Evolutionary conservation across 2,888 invertebrate genomes (phyloP), one percentile per base, ranked within the genome.

Genomic region (Phragmatobia fuliginosa): DNA sequence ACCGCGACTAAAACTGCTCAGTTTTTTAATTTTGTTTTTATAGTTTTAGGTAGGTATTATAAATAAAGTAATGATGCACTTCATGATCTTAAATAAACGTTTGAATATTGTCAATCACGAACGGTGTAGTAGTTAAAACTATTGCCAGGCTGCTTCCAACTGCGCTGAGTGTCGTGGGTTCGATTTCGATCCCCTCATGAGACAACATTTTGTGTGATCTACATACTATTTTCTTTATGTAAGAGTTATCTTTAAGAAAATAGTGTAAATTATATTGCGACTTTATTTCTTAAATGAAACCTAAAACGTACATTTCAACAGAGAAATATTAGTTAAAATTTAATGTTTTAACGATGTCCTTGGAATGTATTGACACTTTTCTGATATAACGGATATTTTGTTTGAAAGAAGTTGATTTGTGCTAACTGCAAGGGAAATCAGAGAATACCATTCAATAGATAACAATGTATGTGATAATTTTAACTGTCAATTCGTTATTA

Each of bases 401-500:
- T n/a, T 52, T 52, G 10, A 52, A n/a, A 52, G 11, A 52, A 10
- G n/a, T 52, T 25, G 49, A 52, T n/a, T 25, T 4, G 6, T 52
- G 49, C n/a, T 56, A 25, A 25, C 14, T 28, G 16, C 28, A 28
- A 28, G 36, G n/a, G 11, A 38, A 66, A 66, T 36, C 11, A 31
- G 1, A 59, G 31, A 59, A 8, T 36, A 21, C 18, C 25, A n/a
- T 63, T 63, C 62, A 58, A 18, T 28, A 32, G 41, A 36, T 66
- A 66, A 45, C 66, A 59, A 60, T 59, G 61, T 61, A 49, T 49
- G 61, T 49, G 61, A 61, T 61, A 67, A 67, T 67, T 49, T 67
- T 36, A 61, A 25, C 32, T 49, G 65, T 49, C 59, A 49, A 36
- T 61, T 60, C 67, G 52, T 67, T 67, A 67, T 61, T 49, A 60